A percentile compares a stretch with the other conserved stretches of the same genome.
Conservation (phyloP, 2,113 vertebrate genomes). For the Dendropsophus ebraccatus region DNA sequence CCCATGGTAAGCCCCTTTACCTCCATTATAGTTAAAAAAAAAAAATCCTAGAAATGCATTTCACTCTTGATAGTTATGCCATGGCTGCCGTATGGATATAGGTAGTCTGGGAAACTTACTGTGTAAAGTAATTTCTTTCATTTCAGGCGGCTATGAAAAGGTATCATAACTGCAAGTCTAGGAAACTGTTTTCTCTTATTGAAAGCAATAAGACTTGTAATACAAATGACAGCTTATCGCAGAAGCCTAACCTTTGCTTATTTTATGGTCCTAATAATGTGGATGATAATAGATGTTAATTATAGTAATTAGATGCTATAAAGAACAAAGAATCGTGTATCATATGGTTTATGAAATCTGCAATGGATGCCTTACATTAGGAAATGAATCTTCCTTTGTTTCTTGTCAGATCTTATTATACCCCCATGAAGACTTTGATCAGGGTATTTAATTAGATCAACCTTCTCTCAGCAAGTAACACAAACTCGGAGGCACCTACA, state of each 20-base stretch:
- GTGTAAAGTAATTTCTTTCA: too few species aligned
- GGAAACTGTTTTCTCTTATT: too few species aligned
- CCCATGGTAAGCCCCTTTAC: background rate
- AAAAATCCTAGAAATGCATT: constrained; percentile 1
- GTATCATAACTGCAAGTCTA: too few species aligned
- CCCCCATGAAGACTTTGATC: constrained; percentile 50
- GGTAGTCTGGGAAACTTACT: too few species aligned
- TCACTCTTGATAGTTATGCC: background rate
- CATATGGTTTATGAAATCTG: constrained; percentile 35
- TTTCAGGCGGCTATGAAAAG: too few species aligned
- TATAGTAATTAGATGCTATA: background rate
- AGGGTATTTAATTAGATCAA: constrained; percentile 51
- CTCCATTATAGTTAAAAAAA: background rate
- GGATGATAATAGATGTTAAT: constrained; percentile 21
- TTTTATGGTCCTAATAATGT: background rate
- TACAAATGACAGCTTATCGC: background rate
- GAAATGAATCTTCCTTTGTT: constrained; percentile 44
- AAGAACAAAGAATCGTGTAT: constrained; percentile 26
- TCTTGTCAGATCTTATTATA: constrained; percentile 51
- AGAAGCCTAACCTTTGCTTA: constrained; percentile 6
- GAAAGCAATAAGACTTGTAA: too few species aligned
- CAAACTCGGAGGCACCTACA: constrained; percentile 47
- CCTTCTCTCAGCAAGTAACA: constrained; percentile 39
- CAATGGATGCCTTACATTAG: constrained; percentile 41
- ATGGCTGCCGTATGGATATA: too few species aligned